Base-by-base conservation (phyloP, 1,140 invertebrate species). In the Berghia stephanieae region DNA sequence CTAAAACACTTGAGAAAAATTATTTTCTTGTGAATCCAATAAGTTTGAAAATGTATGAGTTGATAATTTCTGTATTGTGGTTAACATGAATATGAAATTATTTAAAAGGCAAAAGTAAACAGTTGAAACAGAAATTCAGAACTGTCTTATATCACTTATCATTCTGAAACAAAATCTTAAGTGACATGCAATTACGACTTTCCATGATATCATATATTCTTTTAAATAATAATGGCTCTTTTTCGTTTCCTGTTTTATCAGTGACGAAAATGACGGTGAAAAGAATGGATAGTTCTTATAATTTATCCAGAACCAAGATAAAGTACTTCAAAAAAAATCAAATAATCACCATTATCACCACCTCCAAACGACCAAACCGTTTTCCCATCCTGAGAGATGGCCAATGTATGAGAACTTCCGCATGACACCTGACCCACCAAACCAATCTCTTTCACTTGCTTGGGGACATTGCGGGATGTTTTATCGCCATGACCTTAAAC, bases 311-410 rank as follows among this genome's bases (percentile, higher is more conserved):
- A 13, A 49, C 13, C 46, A 10, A 10, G 27, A 10, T 63, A 36
- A 36, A 4, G 40, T 43, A 43, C n/a, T n/a, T n/a, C n/a, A n/a
- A n/a, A n/a, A n/a, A n/a, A n/a, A n/a, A n/a, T n/a, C n/a, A n/a
- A n/a, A 52, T 43, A 79, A 77, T 69, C 75, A 89, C 87, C 87
- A 83, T 86, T 86, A 78, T 87, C 86, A 34, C 90, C 90, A 79
- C 86, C 85, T 13, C 93, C 93, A 88, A 93, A 93, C 16, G 92
- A 93, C 93, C 93, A 93, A 0, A 93, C 91, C 18, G 91, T 93
- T 85, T 91, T 87, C 0, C 92, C 92, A 90, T 93, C 92, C 67
- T 87, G 86, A 2, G 88, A 87, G 16, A 89, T 76, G 46, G 83
- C 85, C 46, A 89, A 52, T 42, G 88, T 89, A 67, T 88, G 86